These are phyloP conservation scores for Upupa epops DNA, from an alignment of 2,113 vertebrate genomes.

Conservation along the genomic window DNA sequence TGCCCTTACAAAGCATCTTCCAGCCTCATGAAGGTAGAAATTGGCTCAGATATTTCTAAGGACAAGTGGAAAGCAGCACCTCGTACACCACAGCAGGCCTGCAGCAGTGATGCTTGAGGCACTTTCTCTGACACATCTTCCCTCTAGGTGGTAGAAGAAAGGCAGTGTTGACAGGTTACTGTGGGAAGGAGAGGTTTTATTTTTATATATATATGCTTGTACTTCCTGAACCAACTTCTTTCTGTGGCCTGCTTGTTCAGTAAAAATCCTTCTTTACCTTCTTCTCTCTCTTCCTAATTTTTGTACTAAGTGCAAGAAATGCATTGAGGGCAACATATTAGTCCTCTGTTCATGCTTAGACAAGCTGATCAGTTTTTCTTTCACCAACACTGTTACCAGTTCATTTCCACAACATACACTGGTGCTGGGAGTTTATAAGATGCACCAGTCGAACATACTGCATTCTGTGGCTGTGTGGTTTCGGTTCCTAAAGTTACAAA, in stretches of 20 bases:
- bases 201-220: neutral
- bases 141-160: constrained; percentile 26
- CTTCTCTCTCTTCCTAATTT: neutral
- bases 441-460: neutral
- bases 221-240: neutral
- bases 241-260: neutral
- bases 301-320: neutral
- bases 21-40: constrained; percentile 16
- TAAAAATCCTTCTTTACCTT: neutral
- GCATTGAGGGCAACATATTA: neutral
- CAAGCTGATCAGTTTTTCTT: neutral
- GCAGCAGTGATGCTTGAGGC: neutral
- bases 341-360: neutral
- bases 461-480: neutral
- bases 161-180: constrained; percentile 30
- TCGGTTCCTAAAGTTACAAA: neutral
- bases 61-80: constrained; percentile 35
- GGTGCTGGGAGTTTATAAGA: neutral
- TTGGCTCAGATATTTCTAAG: neutral
- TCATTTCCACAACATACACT: neutral
- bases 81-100: neutral
- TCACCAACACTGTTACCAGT: accelerated
- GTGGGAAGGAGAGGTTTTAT: constrained; percentile 12
- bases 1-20: neutral
- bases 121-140: constrained; percentile 22